Evolutionary conservation across 2,888 invertebrate genomes (phyloP).

Genomic region (Phaonia tiefii): DNA sequence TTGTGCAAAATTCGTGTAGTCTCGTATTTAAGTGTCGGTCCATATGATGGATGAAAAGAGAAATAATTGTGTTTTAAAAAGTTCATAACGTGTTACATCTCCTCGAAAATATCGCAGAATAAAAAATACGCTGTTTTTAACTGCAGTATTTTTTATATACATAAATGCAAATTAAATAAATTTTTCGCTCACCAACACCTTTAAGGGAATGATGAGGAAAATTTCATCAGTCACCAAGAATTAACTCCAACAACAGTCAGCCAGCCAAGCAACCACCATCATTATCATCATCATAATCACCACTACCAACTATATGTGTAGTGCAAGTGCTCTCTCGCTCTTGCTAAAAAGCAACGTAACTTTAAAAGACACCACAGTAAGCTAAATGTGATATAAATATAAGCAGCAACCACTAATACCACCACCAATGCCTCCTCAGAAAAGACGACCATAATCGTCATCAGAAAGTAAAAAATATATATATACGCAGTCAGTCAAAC

Average conservation of each 20-base stretch:
- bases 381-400: conserved; percentile 61
- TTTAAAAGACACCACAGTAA: conserved; percentile 56
- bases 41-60: conserved; percentile 24
- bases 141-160: conserved; percentile 1
- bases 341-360: conserved; percentile 35
- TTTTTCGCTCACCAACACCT: conserved; percentile 31
- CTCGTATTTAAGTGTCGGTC: conserved; percentile 21
- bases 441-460: conserved; percentile 29
- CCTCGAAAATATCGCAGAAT: no score
- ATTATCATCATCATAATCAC: conserved; percentile 44
- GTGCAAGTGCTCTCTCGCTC: conserved; percentile 46
- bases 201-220: conserved; percentile 65
- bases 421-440: conserved; percentile 28
- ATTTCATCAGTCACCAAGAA: conserved; percentile 67
- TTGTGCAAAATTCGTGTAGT: conserved; percentile 27
- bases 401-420: conserved; percentile 63
- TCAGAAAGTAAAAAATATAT: conserved; percentile 54
- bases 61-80: conserved; percentile 50
- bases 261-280: conserved; percentile 44
- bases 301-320: conserved; percentile 41
- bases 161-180: conserved; percentile 24
- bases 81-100: conserved; percentile 39
- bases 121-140: no score
- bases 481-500: conserved; percentile 17
- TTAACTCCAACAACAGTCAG: conserved; percentile 46